Percentiles rank a stretch among this genome's conserved stretches.
These are phyloP conservation scores for Dendrophyllia cribrosa DNA, from an alignment of 64 coral and sea anemone genomes.

Conservation along the genomic window DNA sequence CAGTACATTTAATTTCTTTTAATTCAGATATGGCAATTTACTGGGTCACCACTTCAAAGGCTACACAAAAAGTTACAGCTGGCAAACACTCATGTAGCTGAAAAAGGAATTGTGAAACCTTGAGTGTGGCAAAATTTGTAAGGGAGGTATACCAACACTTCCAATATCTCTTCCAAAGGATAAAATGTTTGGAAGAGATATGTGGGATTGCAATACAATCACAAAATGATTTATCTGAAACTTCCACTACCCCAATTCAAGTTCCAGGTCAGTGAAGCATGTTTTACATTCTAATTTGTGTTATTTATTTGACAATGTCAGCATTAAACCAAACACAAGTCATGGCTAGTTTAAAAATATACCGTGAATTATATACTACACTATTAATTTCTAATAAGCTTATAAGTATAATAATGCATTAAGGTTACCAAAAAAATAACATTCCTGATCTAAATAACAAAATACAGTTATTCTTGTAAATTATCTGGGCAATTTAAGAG, in stretches of 20 bases:
- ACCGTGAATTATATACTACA: too few relatives aligned
- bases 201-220: not conserved
- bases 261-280: not conserved
- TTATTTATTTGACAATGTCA: too few relatives aligned
- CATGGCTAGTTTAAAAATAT: too few relatives aligned
- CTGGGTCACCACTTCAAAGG: slow-evolving; percentile 13
- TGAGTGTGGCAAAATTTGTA: too few relatives aligned
- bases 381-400: too few relatives aligned
- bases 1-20: not conserved
- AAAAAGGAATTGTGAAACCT: not conserved
- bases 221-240: not conserved
- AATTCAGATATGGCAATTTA: slow-evolving; percentile 17
- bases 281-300: not conserved
- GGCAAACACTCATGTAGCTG: not conserved
- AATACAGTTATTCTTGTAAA: too few relatives aligned
- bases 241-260: not conserved
- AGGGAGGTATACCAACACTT: not conserved
- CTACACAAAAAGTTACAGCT: slow-evolving; percentile 12
- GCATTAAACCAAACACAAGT: too few relatives aligned
- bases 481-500: too few relatives aligned
- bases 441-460: too few relatives aligned
- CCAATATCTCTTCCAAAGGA: not conserved
- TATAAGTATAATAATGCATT: too few relatives aligned
- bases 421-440: too few relatives aligned
- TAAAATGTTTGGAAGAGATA: not conserved